Base-by-base conservation (phyloP, 2,888 invertebrate species). In the Drosophila subsilvestris region DNA sequence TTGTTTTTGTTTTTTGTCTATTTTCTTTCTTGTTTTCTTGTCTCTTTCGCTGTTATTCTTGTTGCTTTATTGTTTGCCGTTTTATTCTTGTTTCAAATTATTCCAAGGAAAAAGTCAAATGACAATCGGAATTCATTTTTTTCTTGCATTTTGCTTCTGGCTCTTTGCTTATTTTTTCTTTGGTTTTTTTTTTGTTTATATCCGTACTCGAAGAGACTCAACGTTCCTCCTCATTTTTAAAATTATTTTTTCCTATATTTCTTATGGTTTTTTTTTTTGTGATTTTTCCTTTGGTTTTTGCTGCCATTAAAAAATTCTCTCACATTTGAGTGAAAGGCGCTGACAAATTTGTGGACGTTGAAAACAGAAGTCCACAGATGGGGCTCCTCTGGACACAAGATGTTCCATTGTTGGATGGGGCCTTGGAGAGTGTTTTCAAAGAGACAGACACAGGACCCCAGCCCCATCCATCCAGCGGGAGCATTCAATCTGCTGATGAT, bases 51-150 rank as follows among this genome's bases (percentile, higher is more conserved):
- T 47, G 20, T 10, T 42, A 0, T 48, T 47, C 12, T 27, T 10
- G 12, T 45, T 12, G 29, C 6, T 49, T 45, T 51, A 22, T 44
- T 54, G 32, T 67, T 57, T 43, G 14, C 56, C 37, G 20, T 59
- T 5, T 32, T 32, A 14, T 25, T 22, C 9, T 18, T 29, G 32
- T 60, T 12, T 56, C 44, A 56, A 69, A 51, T 67, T 18, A 32
- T 66, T 67, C 72, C 76, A 72, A 78, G 74, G 71, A 78, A 78
- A 77, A 76, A 72, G 66, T 76, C 75, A 78, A 84, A 32, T 81
- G 76, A 66, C 74, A 77, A 78, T 62, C 54, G 63, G 50, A 57
- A 55, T 51, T 72, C 59, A 55, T 70, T 44, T 49, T 63, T 60
- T 61, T 60, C 57, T 60, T 22, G 62, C 51, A 54, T 63, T 63